Evolutionary conservation across 1,140 invertebrate species (phyloP).

Genomic region (Drosophila pruinosa): DNA sequence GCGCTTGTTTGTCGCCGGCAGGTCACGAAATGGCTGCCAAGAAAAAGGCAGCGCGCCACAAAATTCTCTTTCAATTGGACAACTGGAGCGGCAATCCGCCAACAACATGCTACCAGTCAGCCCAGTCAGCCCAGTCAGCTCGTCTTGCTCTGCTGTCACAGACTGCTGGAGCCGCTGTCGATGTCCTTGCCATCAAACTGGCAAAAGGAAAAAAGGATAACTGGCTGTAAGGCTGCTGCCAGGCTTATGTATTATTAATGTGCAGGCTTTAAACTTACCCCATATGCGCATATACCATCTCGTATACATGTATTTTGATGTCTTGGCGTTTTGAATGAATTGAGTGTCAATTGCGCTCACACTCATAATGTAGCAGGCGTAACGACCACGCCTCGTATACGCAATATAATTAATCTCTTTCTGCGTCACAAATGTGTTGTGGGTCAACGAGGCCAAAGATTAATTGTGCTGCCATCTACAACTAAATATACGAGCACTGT

Average conservation of each 20-base stretch:
- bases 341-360: constrained; percentile 67
- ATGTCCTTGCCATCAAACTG: constrained; percentile 25
- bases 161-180: constrained; percentile 61
- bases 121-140: too few relatives aligned
- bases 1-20: constrained; percentile 64
- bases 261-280: constrained; percentile 16
- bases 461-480: constrained; percentile 26
- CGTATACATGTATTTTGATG: not conserved
- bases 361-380: constrained; percentile 18
- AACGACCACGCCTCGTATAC: constrained; percentile 48
- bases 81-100: constrained; percentile 51
- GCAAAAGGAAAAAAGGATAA: not conserved
- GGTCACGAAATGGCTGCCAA: constrained; percentile 69
- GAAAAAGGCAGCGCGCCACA: constrained; percentile 58
- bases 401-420: constrained; percentile 64
- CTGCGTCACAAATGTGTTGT: not conserved
- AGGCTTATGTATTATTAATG: constrained; percentile 49
- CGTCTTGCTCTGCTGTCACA: constrained; percentile 47
- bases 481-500: constrained; percentile 3
- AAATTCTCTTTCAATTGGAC: constrained; percentile 68
- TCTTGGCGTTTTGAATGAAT: constrained; percentile 50
- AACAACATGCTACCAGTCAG: constrained; percentile 10
- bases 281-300: not conserved
- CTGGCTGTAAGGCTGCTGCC: not conserved
- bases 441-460: not conserved